Evolutionary conservation across 2,797 vertebrate genomes (phyloP).

Genomic region (Acanthiza pusilla): DNA sequence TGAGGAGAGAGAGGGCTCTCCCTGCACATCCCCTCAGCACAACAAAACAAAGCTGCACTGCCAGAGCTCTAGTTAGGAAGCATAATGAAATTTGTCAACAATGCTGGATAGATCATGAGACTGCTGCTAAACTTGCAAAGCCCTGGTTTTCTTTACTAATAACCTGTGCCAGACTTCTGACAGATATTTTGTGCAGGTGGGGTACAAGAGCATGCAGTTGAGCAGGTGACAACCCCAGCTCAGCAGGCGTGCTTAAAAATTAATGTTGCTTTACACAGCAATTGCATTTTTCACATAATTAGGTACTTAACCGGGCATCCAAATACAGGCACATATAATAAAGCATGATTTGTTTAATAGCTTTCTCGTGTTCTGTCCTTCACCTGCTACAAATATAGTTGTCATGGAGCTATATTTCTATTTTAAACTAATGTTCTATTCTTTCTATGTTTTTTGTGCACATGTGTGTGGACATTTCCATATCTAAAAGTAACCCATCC

Average conservation of each 20-base stretch:
- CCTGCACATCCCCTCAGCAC: not conserved
- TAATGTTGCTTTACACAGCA: not conserved
- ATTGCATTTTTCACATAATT: constrained; percentile 48
- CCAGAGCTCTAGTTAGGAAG: not conserved
- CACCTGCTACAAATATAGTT: not conserved
- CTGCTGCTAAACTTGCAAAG: not conserved
- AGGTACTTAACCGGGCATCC: constrained; percentile 41
- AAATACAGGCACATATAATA: not conserved
- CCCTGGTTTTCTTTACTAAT: not conserved
- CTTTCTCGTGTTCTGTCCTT: not conserved
- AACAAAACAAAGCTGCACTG: not conserved
- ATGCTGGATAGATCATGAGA: not conserved
- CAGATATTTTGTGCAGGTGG: not conserved
- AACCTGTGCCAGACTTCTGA: not conserved
- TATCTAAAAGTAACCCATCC: not conserved
- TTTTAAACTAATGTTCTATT: not conserved
- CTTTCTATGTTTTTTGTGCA: not conserved
- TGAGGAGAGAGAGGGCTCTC: not conserved
- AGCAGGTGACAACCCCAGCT: not conserved
- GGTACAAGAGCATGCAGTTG: not conserved
- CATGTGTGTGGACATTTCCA: not conserved
- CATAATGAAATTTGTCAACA: not conserved
- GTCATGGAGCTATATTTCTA: not conserved
- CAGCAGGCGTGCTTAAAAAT: constrained; percentile 38
- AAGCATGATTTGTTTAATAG: constrained; percentile 43